Conservation (phyloP, 2,797 vertebrate genomes). For the Bryconaethiops microstoma region DNA sequence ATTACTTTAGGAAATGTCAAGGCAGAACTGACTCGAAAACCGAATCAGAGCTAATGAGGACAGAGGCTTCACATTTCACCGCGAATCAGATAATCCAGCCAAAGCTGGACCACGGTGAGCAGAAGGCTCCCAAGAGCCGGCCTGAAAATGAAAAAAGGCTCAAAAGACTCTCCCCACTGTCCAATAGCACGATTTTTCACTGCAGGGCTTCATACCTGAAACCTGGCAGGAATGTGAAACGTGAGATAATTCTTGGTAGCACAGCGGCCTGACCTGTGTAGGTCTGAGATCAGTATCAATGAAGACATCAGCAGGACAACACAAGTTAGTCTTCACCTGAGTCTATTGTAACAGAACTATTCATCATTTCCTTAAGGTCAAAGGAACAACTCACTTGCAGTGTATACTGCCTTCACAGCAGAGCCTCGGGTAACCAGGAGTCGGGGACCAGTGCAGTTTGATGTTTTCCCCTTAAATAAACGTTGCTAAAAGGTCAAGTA, state of each 20-base stretch:
- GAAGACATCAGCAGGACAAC: not conserved
- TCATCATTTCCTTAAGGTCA: not conserved
- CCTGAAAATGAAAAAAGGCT: not conserved
- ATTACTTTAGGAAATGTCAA: slow-evolving; percentile 25
- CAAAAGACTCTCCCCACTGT: not conserved
- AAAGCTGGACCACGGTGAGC: not conserved
- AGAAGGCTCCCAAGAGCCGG: not conserved
- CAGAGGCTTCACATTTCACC: not conserved
- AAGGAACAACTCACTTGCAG: not conserved
- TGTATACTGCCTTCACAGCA: not conserved
- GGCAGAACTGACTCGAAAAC: not conserved
- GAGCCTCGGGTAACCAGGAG: not conserved
- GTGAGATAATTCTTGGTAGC: not conserved
- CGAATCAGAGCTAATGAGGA: not conserved
- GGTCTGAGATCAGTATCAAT: slow-evolving; percentile 8
- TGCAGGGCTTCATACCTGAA: not conserved
- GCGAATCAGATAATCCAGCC: not conserved
- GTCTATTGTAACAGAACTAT: not conserved
- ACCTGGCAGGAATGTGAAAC: slow-evolving; percentile 5
- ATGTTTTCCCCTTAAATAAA: not conserved
- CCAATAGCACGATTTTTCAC: not conserved
- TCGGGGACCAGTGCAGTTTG: not conserved
- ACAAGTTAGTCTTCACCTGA: not conserved
- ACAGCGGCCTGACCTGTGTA: not conserved
- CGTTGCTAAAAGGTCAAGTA: not conserved